phyloP scores from a whole-genome alignment of 2,797 vertebrate species.

The Anomalospiza imberbis region DNA sequence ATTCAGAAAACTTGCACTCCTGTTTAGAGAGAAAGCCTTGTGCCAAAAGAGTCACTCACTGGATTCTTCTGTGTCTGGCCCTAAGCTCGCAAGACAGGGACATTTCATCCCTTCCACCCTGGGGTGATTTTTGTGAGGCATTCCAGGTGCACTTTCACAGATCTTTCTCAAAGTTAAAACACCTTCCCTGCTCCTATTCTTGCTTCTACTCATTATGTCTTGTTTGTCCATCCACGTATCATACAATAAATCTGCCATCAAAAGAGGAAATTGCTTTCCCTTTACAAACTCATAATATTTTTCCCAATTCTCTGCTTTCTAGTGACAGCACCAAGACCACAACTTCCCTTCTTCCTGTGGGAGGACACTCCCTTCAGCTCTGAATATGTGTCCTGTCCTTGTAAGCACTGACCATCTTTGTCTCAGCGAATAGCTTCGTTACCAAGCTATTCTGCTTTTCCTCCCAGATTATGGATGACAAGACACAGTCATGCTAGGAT shows the following conservation, averaged over 20 bases:
- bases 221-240: neutral
- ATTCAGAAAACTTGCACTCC: neutral
- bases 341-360: neutral
- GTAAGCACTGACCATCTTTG: neutral
- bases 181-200: neutral
- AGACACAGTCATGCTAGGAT: neutral
- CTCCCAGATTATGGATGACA: neutral
- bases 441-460: neutral
- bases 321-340: neutral
- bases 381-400: neutral
- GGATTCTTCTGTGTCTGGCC: neutral
- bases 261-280: neutral
- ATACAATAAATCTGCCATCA: neutral
- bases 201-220: neutral
- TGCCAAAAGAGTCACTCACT: neutral
- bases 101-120: neutral
- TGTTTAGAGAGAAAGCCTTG: neutral
- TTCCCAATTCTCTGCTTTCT: neutral
- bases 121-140: neutral
- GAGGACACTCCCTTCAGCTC: neutral
- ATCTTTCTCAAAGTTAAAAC: neutral
- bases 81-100: neutral
- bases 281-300: neutral
- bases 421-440: neutral
- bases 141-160: neutral